Evolutionary conservation across 2,113 vertebrate species (phyloP).

Genomic region (Thomomys bottae): DNA sequence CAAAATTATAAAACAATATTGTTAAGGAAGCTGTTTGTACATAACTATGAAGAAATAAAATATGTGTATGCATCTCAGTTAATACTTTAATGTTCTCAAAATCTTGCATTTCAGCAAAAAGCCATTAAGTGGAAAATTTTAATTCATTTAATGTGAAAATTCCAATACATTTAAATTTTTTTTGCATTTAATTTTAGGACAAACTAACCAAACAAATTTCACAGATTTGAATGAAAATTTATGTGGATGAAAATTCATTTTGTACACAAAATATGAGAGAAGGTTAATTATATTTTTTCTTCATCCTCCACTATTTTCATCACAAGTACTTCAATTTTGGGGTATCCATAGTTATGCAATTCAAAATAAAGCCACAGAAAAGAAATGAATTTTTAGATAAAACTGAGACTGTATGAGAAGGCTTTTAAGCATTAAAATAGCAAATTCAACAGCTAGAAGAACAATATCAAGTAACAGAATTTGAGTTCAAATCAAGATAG

Average conservation of each 20-base stretch:
- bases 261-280: background rate
- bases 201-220: constrained; percentile 21
- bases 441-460: background rate
- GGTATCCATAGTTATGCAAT: background rate
- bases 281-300: background rate
- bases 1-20: background rate
- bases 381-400: constrained; percentile 15
- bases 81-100: constrained; percentile 15
- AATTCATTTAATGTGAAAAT: background rate
- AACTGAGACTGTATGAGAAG: background rate
- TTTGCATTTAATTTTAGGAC: background rate
- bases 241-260: constrained; percentile 12
- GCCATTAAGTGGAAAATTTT: background rate
- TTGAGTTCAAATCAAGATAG: background rate
- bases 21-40: background rate
- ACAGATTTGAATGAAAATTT: background rate
- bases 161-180: background rate
- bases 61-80: background rate
- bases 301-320: background rate
- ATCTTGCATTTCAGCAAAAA: background rate
- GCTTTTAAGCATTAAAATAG: background rate
- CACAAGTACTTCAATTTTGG: constrained; percentile 45
- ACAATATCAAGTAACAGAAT: background rate
- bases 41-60: background rate
- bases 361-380: constrained; percentile 41